phyloP scores from a whole-genome alignment of 2,113 vertebrate genomes.

The Odontophorus gujanensis region DNA sequence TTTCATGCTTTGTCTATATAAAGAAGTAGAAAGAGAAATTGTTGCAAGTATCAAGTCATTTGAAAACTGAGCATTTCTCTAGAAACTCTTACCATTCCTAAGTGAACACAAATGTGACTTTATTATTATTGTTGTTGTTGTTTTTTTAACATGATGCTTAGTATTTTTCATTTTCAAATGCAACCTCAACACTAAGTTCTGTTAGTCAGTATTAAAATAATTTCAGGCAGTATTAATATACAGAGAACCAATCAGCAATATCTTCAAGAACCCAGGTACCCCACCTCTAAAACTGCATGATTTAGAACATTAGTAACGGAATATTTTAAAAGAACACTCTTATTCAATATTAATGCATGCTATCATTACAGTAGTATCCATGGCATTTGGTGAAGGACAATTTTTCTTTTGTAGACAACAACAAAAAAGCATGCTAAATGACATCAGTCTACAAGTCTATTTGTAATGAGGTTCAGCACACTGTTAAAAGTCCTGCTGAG shows the following conservation, averaged over 20 bases:
- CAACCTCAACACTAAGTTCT: constrained; percentile 31
- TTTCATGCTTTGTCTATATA: constrained; percentile 64
- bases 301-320: constrained; percentile 45
- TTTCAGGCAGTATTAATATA: constrained; percentile 52
- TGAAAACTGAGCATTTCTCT: constrained; percentile 38
- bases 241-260: constrained; percentile 38
- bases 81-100: constrained; percentile 41
- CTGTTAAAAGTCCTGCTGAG: constrained; percentile 4
- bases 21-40: constrained; percentile 22
- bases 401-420: constrained; percentile 22
- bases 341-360: constrained; percentile 63
- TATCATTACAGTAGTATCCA: constrained; percentile 62
- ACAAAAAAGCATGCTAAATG: constrained; percentile 48
- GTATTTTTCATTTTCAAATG: constrained; percentile 34
- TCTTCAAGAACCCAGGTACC: constrained; percentile 23
- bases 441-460: constrained; percentile 37
- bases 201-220: constrained; percentile 36
- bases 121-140: neutral
- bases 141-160: neutral
- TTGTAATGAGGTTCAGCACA: constrained; percentile 42
- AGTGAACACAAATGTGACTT: constrained; percentile 30
- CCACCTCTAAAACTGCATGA: constrained; percentile 44
- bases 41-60: constrained; percentile 44
- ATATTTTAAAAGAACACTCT: constrained; percentile 43
- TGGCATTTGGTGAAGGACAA: constrained; percentile 25